These are phyloP conservation scores for Drosophila algonquin DNA, from an alignment of 2,888 invertebrate species.

Conservation along the genomic window DNA sequence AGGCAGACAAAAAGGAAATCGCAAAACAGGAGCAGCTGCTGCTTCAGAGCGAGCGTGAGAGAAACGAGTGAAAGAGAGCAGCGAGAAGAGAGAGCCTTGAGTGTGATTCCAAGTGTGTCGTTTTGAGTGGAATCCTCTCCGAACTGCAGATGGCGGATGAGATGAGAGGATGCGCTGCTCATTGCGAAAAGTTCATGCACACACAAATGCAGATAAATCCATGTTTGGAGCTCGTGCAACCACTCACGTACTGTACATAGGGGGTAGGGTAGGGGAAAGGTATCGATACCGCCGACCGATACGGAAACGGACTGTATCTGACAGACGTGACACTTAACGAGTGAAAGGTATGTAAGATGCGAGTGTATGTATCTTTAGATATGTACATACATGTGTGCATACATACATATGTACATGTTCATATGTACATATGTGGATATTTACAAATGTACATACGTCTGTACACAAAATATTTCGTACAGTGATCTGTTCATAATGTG, in stretches of 20 bases:
- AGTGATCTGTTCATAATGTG: background rate
- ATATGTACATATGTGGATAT: background rate
- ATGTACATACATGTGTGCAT: background rate
- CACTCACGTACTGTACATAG: constrained; percentile 31
- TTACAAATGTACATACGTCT: background rate
- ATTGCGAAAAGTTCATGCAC: constrained; percentile 1
- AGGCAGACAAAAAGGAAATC: constrained; percentile 61
- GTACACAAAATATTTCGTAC: background rate
- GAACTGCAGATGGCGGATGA: constrained; percentile 32
- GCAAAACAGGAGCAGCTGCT: constrained; percentile 45
- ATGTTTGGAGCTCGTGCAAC: constrained; percentile 47
- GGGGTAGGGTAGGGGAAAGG: background rate
- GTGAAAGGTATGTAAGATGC: constrained; percentile 34
- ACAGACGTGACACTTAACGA: constrained; percentile 45
- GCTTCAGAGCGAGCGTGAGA: constrained; percentile 23
- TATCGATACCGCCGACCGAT: background rate
- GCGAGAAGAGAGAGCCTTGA: constrained; percentile 21
- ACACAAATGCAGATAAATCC: constrained; percentile 57
- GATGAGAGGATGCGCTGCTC: background rate
- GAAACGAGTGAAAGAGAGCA: constrained; percentile 3
- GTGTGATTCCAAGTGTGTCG: constrained; percentile 7
- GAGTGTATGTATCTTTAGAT: too few relatives aligned
- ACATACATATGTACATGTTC: background rate
- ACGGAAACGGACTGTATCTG: background rate
- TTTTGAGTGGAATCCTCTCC: constrained; percentile 8